Conservation (phyloP, 1,140 invertebrate species). For the Periplaneta americana region DNA sequence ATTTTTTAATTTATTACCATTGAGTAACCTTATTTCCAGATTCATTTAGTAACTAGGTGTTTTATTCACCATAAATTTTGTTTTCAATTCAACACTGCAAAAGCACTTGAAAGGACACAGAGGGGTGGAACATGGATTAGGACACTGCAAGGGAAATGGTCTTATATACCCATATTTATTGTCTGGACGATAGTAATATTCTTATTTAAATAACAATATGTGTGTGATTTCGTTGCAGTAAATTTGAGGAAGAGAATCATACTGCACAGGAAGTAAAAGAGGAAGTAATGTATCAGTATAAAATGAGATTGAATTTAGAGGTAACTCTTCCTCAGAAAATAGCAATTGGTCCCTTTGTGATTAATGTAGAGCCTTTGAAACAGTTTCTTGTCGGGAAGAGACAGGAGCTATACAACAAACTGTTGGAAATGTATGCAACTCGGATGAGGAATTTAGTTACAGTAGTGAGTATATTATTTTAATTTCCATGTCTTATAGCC, state of each 20-base stretch:
- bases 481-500: slow-evolving; percentile 17
- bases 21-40: too few species aligned
- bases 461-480: slow-evolving; percentile 36
- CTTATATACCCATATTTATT: neutral
- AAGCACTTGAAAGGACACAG: too few species aligned
- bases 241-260: slow-evolving; percentile 46
- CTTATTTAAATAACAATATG: neutral
- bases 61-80: too few species aligned
- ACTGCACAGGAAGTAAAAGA: slow-evolving; percentile 47
- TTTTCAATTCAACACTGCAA: too few species aligned
- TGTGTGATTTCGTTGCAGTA: slow-evolving; percentile 31
- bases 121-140: too few species aligned
- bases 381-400: slow-evolving; percentile 51
- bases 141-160: too few species aligned
- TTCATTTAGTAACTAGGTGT: too few species aligned
- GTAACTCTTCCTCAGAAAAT: slow-evolving; percentile 49
- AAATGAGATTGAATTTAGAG: slow-evolving; percentile 45
- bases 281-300: slow-evolving; percentile 50
- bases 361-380: slow-evolving; percentile 51
- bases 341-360: slow-evolving; percentile 60
- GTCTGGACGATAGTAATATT: neutral
- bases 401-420: slow-evolving; percentile 50
- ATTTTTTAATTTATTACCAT: too few species aligned
- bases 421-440: slow-evolving; percentile 54
- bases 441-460: slow-evolving; percentile 43